phyloP scores from a whole-genome alignment of 2,113 vertebrate species.

The Pluvialis apricaria region DNA sequence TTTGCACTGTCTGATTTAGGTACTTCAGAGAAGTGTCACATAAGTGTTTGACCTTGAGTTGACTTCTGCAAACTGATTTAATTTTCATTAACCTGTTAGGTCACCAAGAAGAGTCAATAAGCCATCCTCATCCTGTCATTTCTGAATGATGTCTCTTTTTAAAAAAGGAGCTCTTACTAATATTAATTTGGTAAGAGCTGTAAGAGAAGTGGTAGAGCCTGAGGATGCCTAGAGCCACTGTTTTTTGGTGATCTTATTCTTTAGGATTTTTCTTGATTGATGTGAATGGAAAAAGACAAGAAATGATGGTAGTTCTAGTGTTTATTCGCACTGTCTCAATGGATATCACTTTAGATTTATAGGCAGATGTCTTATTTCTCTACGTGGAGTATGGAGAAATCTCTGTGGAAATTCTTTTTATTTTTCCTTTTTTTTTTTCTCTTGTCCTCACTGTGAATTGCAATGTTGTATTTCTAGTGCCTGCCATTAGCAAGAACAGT shows the following conservation, averaged over 20 bases:
- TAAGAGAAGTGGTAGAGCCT: background rate
- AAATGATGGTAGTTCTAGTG: background rate
- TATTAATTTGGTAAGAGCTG: background rate
- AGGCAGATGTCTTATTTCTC: background rate
- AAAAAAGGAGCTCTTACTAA: background rate
- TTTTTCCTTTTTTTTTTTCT: background rate
- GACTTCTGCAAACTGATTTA: background rate
- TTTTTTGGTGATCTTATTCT: background rate
- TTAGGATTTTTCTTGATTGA: background rate
- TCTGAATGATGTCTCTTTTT: background rate
- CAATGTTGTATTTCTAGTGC: background rate
- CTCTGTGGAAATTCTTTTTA: background rate
- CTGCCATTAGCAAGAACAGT: background rate
- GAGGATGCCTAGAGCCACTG: background rate
- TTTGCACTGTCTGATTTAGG: background rate
- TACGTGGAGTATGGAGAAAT: background rate
- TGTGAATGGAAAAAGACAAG: background rate
- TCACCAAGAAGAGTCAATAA: background rate
- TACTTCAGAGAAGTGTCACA: background rate
- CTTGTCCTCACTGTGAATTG: background rate
- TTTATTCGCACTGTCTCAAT: background rate
- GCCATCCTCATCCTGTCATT: background rate
- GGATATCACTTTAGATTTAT: background rate
- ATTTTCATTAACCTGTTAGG: background rate
- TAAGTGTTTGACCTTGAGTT: background rate